Evolutionary conservation across 2,113 vertebrate species (phyloP), one percentile per base, ranked within the genome.

Genomic region (Canis aureus): DNA sequence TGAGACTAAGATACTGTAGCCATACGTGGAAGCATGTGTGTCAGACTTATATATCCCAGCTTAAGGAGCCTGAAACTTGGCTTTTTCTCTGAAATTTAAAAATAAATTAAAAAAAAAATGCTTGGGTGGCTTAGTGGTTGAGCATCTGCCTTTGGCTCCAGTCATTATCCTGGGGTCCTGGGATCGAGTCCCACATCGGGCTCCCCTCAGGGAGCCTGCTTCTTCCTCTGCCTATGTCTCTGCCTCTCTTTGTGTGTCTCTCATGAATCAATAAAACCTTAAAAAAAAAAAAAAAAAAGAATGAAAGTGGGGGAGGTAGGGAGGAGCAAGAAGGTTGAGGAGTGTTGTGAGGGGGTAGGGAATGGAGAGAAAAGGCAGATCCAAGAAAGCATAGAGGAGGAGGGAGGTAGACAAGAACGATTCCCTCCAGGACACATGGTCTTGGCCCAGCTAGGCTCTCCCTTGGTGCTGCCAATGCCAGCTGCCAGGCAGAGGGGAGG

Each of bases 401-500:
- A 81, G 43, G 55, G 43, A 64, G 85, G 84, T 49, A 74, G 73
- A 93, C 19, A 35, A 88, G 79, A 74, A 95, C 3, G 51, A 95
- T 19, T 51, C 53, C 92, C 79, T 78, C 55, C 43, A 62, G 92
- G 87, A 74, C 78, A 91, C 15, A 22, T 23, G n/a, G 64, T 53
- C 87, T 94, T 88, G 90, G 97, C 87, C 59, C 60, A 13, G 89
- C 76, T 62, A 87, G 92, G 90, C 62, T 89, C 93, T 97, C 95
- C 66, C 78, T 62, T 69, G 43, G 49, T 66, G 53, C 82, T 95
- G 89, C 97, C 95, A 90, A 79, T 71, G 85, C 95, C 86, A 93
- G 87, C 89, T 96, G 97, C 96, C 86, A 93, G 96, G 83, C 93
- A 89, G 86, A 96, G 64, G 83, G 96, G 96, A 93, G 96, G 97